Base-by-base conservation (phyloP, 2,888 invertebrate species). In the Micoletzkya japonica region DNA sequence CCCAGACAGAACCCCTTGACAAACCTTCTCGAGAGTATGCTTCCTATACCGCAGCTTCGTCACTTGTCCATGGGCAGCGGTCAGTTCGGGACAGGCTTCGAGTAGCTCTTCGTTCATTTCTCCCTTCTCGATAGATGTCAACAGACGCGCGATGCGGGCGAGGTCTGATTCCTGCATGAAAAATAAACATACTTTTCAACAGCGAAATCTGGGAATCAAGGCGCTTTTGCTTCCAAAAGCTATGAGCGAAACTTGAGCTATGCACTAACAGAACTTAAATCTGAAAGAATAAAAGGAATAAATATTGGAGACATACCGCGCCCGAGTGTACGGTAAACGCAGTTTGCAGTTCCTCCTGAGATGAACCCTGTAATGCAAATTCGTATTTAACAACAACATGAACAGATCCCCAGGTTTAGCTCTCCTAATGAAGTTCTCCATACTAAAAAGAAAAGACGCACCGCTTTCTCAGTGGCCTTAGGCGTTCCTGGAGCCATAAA, bases 1-100 rank as follows among this genome's bases (percentile, higher is more conserved):
- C 10, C 36, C 14, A 34, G 60, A 50, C 49, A 30, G n/a, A n/a
- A n/a, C n/a, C 24, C 32, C 36, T 24, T 57, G 37, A 37, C 73
- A n/a, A 49, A 82, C 82, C 71, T 72, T 73, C 58, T 81, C 77
- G 52, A 84, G 70, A 68, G 81, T 80, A 26, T 67, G 71, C 44
- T 79, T 76, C 32, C 82, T 70, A 60, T 84, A 84, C 63, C 78
- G 75, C 17, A 82, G 71, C 69, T 84, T 84, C 28, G 78, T 78
- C 44, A 77, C 78, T 24, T 72, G 71, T 54, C 75, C 77, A 28
- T 74, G 73, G 2, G 70, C 76, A 6, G 73, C 77, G 2, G 54
- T 61, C 6, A 83, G 61, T 28, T 82, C 81, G 1, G 82, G 82
- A 60, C 75, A 75, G n/a, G 67, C 74, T 17, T 60, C 70, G 20